Conservation (phyloP, 2,888 invertebrate genomes). For the Sthenelais limicola region DNA sequence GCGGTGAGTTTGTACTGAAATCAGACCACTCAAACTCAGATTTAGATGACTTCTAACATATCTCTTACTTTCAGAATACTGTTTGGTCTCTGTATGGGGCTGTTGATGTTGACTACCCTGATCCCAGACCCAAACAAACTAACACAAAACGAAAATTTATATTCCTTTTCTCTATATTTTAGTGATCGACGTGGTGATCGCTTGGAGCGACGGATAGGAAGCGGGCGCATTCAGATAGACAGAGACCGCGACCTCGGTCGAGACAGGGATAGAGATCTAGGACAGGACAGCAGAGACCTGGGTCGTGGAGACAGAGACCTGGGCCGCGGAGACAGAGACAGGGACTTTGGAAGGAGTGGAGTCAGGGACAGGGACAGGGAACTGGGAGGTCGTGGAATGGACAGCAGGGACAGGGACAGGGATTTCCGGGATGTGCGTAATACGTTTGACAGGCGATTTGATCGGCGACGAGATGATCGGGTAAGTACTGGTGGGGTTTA, state of each 20-base stretch:
- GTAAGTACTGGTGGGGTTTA: no score
- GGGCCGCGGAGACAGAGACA: constrained; percentile 26
- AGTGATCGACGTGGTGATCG: constrained; percentile 51
- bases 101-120: no score
- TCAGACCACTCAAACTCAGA: background rate
- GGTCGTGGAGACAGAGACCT: constrained; percentile 53
- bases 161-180: no score
- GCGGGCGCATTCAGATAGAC: constrained; percentile 83
- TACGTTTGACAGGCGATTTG: constrained; percentile 34
- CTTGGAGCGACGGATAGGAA: constrained; percentile 80
- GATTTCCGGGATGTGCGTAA: constrained; percentile 7
- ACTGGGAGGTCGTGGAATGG: no score
- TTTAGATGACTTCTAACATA: background rate
- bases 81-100: no score
- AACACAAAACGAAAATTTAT: no score
- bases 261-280: constrained; percentile 49
- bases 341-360: constrained; percentile 36
- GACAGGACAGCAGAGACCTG: constrained; percentile 56
- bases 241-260: constrained; percentile 75
- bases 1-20: constrained; percentile 34
- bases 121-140: no score
- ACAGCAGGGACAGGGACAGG: constrained; percentile 63
- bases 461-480: constrained; percentile 20
- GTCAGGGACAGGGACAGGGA: constrained; percentile 46
- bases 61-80: background rate